Evolutionary conservation across 2,113 vertebrate species (phyloP).

Genomic region (Crotophaga sulcirostris): DNA sequence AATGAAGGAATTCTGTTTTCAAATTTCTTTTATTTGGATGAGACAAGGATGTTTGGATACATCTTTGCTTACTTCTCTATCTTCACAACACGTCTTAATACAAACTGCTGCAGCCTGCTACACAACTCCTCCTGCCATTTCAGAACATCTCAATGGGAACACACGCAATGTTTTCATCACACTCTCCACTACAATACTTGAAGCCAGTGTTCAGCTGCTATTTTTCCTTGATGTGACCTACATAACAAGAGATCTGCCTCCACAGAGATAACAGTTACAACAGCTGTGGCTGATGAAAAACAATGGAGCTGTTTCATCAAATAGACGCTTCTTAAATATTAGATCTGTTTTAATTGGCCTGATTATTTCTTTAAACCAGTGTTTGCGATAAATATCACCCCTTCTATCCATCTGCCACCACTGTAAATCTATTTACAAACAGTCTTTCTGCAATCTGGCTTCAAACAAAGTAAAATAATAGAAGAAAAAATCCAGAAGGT

Average conservation of each 20-base stretch:
- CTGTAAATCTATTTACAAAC: neutral
- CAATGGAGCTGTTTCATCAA: conserved; percentile 65
- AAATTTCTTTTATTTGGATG: neutral
- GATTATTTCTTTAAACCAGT: conserved; percentile 60
- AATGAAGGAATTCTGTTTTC: neutral
- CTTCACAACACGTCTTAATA: neutral
- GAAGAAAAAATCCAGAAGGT: neutral
- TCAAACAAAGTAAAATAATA: neutral
- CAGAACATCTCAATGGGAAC: neutral
- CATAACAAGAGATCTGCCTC: conserved; percentile 67
- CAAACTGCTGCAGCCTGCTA: neutral
- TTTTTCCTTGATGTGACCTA: conserved; percentile 72
- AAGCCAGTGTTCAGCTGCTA: conserved; percentile 56
- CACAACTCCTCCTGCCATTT: neutral
- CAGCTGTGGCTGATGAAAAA: conserved; percentile 68
- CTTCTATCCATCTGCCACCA: neutral
- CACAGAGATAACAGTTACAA: conserved; percentile 60
- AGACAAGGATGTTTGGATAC: neutral
- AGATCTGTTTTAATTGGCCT: conserved; percentile 48
- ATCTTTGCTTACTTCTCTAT: neutral
- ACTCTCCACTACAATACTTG: conserved; percentile 5
- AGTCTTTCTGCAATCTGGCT: neutral
- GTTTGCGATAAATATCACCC: conserved; percentile 19
- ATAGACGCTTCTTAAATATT: conserved; percentile 47
- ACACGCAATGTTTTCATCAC: neutral